These are phyloP conservation scores for Cyclophora punctaria DNA, from an alignment of 2,888 invertebrate species.

Conservation along the genomic window DNA sequence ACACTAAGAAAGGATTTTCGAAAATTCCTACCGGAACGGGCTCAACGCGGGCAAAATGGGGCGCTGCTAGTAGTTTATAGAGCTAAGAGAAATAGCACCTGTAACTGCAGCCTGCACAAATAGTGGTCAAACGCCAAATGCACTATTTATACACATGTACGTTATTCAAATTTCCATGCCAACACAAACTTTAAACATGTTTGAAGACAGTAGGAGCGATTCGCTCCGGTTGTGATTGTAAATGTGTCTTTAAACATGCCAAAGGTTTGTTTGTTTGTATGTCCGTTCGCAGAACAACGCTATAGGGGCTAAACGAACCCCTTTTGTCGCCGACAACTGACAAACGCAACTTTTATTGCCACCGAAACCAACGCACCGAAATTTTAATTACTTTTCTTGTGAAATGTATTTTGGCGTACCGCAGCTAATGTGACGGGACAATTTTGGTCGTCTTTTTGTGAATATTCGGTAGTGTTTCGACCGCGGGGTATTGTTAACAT, in stretches of 20 bases:
- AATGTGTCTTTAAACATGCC: conserved; percentile 18
- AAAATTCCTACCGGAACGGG: too few relatives aligned
- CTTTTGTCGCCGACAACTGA: conserved; percentile 35
- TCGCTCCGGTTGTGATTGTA: conserved; percentile 22
- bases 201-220: conserved; percentile 15
- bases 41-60: too few relatives aligned
- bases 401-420: conserved; percentile 29
- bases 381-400: conserved; percentile 34
- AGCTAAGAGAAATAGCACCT: too few relatives aligned
- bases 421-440: conserved; percentile 21
- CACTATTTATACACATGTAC: too few relatives aligned
- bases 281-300: conserved; percentile 38
- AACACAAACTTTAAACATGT: too few relatives aligned
- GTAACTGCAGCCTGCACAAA: too few relatives aligned
- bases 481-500: too few relatives aligned
- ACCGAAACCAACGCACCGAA: conserved; percentile 38
- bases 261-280: conserved; percentile 30
- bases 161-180: too few relatives aligned
- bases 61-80: too few relatives aligned
- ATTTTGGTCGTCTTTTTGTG: neutral
- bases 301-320: conserved; percentile 34
- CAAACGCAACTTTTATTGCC: conserved; percentile 54
- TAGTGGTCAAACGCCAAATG: too few relatives aligned
- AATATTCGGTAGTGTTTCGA: too few relatives aligned
- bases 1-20: too few relatives aligned